phyloP scores from a whole-genome alignment of 2,888 invertebrate species.

The Morinoia aosen region DNA sequence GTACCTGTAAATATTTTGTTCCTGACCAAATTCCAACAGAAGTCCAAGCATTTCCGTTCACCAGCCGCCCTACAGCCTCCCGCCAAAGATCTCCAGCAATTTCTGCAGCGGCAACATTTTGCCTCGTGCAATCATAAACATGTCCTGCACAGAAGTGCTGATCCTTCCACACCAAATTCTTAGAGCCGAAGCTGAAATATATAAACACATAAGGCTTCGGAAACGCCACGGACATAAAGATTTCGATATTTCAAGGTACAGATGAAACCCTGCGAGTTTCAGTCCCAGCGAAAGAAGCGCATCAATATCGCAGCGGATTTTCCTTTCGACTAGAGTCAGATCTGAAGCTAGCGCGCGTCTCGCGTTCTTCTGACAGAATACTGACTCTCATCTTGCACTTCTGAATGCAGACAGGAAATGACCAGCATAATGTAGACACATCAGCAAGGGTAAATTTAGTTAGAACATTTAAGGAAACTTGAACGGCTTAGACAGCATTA shows the following conservation, averaged over 20 bases:
- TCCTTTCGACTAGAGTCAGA: neutral
- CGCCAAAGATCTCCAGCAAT: slow-evolving; percentile 33
- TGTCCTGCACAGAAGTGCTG: slow-evolving; percentile 29
- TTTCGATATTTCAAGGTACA: slow-evolving; percentile 42
- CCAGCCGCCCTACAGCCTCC: neutral
- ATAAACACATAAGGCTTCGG: slow-evolving; percentile 49
- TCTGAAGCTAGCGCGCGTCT: neutral
- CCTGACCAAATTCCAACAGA: neutral
- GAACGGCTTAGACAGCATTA: too few species aligned
- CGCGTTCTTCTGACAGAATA: neutral
- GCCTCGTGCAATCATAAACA: slow-evolving; percentile 45
- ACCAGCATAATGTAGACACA: too few species aligned
- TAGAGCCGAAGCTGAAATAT: slow-evolving; percentile 38
- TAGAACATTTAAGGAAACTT: too few species aligned
- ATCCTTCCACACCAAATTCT: slow-evolving; percentile 38
- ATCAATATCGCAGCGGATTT: neutral
- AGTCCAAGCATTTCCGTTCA: neutral
- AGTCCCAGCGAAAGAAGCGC: neutral
- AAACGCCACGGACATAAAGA: slow-evolving; percentile 1
- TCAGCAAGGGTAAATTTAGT: too few species aligned
- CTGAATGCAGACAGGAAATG: neutral
- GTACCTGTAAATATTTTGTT: neutral
- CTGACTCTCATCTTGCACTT: neutral
- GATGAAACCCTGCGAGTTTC: slow-evolving; percentile 26
- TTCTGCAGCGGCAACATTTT: slow-evolving; percentile 41